phyloP scores from a whole-genome alignment of 2,113 vertebrate species.

The Epinephelus cyanopodus region DNA sequence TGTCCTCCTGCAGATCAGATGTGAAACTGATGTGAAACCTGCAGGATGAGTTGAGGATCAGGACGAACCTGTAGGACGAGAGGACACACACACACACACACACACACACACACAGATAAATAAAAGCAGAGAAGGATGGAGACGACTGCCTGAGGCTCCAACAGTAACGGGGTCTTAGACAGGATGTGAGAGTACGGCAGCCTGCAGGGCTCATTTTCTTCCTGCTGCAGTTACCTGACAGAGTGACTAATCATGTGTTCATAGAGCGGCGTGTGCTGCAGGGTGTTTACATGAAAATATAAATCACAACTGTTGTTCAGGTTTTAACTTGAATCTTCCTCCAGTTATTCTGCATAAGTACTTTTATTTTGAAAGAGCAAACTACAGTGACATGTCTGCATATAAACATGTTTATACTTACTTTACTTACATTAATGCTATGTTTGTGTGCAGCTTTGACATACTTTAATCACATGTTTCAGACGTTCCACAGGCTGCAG shows the following conservation, averaged over 20 bases:
- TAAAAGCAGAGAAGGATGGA: background rate
- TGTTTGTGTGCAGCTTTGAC: background rate
- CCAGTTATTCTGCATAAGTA: too few species aligned
- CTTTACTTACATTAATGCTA: too few species aligned
- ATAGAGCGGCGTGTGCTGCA: too few species aligned
- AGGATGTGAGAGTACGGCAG: background rate
- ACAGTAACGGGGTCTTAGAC: background rate
- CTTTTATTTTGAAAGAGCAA: too few species aligned
- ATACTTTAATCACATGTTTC: background rate
- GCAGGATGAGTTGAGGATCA: conserved; percentile 33
- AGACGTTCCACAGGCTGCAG: too few species aligned
- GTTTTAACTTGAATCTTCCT: too few species aligned
- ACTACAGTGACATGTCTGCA: too few species aligned
- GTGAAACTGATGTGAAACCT: conserved; percentile 24
- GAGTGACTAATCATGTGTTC: too few species aligned
- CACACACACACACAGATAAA: background rate
- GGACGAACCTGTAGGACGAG: conserved; percentile 34
- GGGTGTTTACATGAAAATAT: too few species aligned
- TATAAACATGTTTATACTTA: too few species aligned
- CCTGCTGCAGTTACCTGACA: background rate
- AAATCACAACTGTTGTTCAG: too few species aligned
- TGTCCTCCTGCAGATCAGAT: background rate
- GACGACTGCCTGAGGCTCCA: background rate
- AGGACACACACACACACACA: background rate
- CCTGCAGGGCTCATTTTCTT: conserved; percentile 6